phyloP scores from a whole-genome alignment of 2,888 invertebrate species.

The Ornithoptera priamus region DNA sequence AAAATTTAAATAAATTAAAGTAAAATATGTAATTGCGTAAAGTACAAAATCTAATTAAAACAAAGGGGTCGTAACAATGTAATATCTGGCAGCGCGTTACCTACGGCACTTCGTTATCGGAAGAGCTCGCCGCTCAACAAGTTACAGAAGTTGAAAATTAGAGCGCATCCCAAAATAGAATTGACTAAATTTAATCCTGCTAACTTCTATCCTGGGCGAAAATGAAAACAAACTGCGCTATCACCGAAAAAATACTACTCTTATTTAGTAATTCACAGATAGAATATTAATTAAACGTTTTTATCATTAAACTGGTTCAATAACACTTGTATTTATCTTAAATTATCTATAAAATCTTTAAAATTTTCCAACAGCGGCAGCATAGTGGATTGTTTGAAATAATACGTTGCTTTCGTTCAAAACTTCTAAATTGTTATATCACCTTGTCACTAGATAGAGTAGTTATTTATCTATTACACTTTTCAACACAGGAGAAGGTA shows the following conservation, averaged over 20 bases:
- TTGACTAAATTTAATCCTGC: slow-evolving; percentile 29
- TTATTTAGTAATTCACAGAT: neutral
- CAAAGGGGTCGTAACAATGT: slow-evolving; percentile 18
- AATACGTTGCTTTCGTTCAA: too few species aligned
- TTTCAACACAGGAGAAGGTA: too few species aligned
- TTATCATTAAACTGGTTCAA: too few species aligned
- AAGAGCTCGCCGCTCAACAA: slow-evolving; percentile 28
- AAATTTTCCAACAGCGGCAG: neutral
- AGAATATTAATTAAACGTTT: neutral
- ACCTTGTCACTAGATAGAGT: neutral
- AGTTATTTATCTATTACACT: too few species aligned
- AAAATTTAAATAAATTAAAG: too few species aligned
- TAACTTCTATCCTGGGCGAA: slow-evolving; percentile 24
- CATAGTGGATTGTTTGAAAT: neutral
- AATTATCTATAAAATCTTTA: neutral
- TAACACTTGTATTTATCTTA: neutral
- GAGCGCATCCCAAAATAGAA: slow-evolving; percentile 30
- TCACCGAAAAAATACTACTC: slow-evolving; percentile 14
- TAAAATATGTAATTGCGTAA: slow-evolving; percentile 1
- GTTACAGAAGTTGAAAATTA: slow-evolving; percentile 30
- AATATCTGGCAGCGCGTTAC: slow-evolving; percentile 22
- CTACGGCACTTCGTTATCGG: slow-evolving; percentile 22
- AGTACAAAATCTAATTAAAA: slow-evolving; percentile 26
- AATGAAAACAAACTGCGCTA: slow-evolving; percentile 27
- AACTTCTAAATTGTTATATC: neutral